Conservation (phyloP, 2,113 vertebrate species). For the Nasalis larvatus region DNA sequence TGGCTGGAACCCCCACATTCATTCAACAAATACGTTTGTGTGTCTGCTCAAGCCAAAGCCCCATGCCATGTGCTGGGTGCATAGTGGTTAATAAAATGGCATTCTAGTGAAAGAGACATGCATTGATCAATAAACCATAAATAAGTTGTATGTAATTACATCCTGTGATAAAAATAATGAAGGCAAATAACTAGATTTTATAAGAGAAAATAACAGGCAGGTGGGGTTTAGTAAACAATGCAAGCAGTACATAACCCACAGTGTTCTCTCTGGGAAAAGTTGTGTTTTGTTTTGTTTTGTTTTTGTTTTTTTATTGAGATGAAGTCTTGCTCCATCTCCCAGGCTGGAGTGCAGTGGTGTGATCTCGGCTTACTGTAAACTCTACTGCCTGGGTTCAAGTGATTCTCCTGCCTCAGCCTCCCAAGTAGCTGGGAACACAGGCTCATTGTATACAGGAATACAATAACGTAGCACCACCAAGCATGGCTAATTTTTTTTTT, state of each 20-base stretch:
- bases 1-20: neutral
- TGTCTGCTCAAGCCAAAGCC: neutral
- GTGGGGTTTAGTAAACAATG: neutral
- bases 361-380: too few relatives aligned
- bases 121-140: constrained; percentile 40
- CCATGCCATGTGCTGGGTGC: neutral
- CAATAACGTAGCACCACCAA: too few relatives aligned
- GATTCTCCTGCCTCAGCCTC: too few relatives aligned
- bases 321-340: too few relatives aligned
- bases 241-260: neutral
- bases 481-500: too few relatives aligned
- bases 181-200: constrained; percentile 17
- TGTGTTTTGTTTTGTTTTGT: neutral
- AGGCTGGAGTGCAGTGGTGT: too few relatives aligned
- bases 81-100: neutral
- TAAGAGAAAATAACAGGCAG: neutral
- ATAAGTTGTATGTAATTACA: constrained; percentile 30
- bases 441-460: too few relatives aligned
- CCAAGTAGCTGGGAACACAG: too few relatives aligned
- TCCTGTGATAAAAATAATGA: constrained; percentile 36
- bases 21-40: neutral
- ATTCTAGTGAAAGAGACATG: neutral
- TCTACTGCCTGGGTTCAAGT: too few relatives aligned
- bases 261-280: neutral
- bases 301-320: too few relatives aligned